Conservation (phyloP, 2,888 invertebrate genomes). For the Polietes domitor region DNA sequence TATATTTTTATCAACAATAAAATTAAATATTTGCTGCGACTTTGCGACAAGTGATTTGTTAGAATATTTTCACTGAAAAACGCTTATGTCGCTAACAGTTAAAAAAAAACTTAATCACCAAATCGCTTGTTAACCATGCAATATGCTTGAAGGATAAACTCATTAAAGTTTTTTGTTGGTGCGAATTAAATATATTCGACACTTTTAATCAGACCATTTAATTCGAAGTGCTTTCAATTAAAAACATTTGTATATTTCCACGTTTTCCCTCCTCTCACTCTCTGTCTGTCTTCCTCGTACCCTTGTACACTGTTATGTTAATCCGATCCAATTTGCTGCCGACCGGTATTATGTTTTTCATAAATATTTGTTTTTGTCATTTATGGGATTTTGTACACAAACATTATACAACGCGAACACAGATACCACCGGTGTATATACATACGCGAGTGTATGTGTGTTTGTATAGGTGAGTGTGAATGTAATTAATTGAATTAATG, state of each 20-base stretch:
- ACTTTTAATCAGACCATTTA: background rate
- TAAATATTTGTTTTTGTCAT: constrained; percentile 48
- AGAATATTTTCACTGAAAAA: too few species aligned
- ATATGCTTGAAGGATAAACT: background rate
- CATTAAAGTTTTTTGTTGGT: constrained; percentile 5
- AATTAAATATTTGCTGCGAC: too few species aligned
- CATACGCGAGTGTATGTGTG: background rate
- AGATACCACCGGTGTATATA: too few species aligned
- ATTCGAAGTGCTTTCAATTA: background rate
- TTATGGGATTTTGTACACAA: constrained; percentile 30
- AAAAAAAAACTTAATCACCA: background rate
- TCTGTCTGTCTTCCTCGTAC: background rate
- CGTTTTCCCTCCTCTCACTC: too few species aligned
- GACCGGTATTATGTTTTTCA: constrained; percentile 13
- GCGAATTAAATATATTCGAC: background rate
- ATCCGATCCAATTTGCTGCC: constrained; percentile 33
- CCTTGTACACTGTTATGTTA: background rate
- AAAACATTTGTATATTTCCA: constrained; percentile 13
- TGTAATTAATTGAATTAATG: constrained; percentile 57
- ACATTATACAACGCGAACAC: background rate
- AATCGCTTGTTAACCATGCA: background rate
- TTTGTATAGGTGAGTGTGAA: constrained; percentile 33
- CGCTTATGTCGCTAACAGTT: too few species aligned
- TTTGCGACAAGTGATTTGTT: too few species aligned
- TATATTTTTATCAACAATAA: too few species aligned